Evolutionary conservation across 2,888 invertebrate genomes (phyloP), one percentile per base, ranked within the genome.

Genomic region (Amiota mariae): DNA sequence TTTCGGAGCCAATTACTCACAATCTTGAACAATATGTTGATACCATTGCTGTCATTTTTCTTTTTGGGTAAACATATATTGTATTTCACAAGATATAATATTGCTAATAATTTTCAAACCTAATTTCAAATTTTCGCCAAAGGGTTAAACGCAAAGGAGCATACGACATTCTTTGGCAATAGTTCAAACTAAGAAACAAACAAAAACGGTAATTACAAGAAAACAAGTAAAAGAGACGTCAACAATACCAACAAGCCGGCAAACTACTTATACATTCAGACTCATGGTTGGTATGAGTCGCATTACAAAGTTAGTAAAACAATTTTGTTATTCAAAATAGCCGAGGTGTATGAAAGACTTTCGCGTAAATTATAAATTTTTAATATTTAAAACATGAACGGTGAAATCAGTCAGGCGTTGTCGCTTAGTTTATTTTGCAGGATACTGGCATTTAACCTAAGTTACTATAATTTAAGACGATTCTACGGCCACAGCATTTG

Each of bases 381-480:
- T 36, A 36, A 36, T 36, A 36, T 36, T 36, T 36, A 36, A 36
- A 36, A 36, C 36, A 36, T 36, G 51, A 66, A 67, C 57, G 20
- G 49, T 20, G 18, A 72, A 73, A 75, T 73, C 13, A 24, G 68
- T 54, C 56, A 24, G 49, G 15, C 57, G 12, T 12, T 76, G 76
- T 78, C 77, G 75, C 68, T 73, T 85, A 82, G 82, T 87, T 88
- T 88, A 88, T 88, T 84, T 78, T 79, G 78, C 80, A 80, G 85
- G 84, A 84, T 85, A 80, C 82, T 76, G 86, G 82, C 89, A 85
- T 88, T 88, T 88, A 88, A 88, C 88, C 89, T 89, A 83, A 82
- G 88, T 82, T 82, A 81, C 87, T 87, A 88, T 88, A 88, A 89
- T 88, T 89, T 86, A 84, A 87, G 83, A 85, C 85, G 75, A 80